Conservation (phyloP, 2,113 vertebrate species). For the Semnopithecus entellus region DNA sequence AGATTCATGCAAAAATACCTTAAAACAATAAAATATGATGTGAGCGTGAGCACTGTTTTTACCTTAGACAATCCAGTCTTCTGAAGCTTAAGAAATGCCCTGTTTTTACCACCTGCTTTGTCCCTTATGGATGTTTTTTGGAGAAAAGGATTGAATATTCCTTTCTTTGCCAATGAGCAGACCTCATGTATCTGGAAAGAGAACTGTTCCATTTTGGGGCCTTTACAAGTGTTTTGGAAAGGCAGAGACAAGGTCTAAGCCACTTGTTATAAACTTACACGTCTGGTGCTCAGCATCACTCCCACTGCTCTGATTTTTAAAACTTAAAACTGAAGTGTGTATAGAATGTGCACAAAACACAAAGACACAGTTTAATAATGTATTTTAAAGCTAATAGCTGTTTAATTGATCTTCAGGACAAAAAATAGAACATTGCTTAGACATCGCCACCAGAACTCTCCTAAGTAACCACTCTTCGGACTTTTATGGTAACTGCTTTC, state of each 20-base stretch:
- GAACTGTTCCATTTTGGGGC: neutral
- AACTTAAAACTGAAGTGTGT: neutral
- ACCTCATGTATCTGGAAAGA: neutral
- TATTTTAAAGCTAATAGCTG: neutral
- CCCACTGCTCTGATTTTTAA: neutral
- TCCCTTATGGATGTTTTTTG: neutral
- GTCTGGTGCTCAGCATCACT: neutral
- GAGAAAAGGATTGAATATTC: neutral
- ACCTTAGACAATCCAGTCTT: neutral
- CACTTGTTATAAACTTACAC: neutral
- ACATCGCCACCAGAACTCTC: neutral
- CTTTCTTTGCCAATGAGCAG: neutral
- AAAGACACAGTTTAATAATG: neutral
- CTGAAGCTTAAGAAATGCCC: neutral
- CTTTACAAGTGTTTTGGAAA: neutral
- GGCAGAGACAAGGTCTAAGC: neutral
- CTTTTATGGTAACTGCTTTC: neutral
- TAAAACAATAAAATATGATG: neutral
- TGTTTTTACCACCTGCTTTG: neutral
- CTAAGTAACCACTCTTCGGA: neutral
- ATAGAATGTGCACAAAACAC: neutral
- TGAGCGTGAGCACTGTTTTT: neutral
- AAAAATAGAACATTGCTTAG: neutral
- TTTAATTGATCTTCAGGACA: neutral
- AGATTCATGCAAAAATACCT: neutral